Conservation (phyloP, 2,113 vertebrate species). For the Prunella fulvescens region DNA sequence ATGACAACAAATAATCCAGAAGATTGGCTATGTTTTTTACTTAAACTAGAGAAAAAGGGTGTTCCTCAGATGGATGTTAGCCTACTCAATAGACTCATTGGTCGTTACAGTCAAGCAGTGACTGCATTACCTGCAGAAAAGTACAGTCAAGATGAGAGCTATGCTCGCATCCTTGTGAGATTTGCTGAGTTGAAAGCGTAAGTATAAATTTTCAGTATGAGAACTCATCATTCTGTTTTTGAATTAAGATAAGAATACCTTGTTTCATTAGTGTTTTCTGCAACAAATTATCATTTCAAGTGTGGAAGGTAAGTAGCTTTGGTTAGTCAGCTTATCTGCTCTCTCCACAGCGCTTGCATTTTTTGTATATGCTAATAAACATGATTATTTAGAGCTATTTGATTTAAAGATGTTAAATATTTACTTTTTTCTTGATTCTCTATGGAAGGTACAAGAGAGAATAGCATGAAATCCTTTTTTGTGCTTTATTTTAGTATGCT, state of each 20-base stretch:
- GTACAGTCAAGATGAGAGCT: conserved; percentile 85
- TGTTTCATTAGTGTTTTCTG: neutral
- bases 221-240: neutral
- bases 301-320: neutral
- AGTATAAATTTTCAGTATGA: conserved; percentile 48
- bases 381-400: neutral
- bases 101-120: conserved; percentile 87
- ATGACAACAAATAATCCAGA: conserved; percentile 83
- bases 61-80: conserved; percentile 75
- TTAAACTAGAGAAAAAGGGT: conserved; percentile 83
- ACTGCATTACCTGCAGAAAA: conserved; percentile 82
- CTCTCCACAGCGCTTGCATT: neutral
- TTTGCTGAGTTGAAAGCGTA: conserved; percentile 94
- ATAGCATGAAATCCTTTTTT: neutral
- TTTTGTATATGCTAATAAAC: neutral
- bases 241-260: neutral
- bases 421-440: neutral
- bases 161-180: conserved; percentile 88
- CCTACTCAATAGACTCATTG: conserved; percentile 84
- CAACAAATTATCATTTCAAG: neutral
- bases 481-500: neutral
- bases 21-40: conserved; percentile 83
- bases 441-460: neutral
- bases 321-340: neutral
- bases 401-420: neutral